Percentiles rank a stretch among this genome's conserved stretches.
phyloP scores from a whole-genome alignment of 2,888 invertebrate genomes.

The Lycia hirtaria region DNA sequence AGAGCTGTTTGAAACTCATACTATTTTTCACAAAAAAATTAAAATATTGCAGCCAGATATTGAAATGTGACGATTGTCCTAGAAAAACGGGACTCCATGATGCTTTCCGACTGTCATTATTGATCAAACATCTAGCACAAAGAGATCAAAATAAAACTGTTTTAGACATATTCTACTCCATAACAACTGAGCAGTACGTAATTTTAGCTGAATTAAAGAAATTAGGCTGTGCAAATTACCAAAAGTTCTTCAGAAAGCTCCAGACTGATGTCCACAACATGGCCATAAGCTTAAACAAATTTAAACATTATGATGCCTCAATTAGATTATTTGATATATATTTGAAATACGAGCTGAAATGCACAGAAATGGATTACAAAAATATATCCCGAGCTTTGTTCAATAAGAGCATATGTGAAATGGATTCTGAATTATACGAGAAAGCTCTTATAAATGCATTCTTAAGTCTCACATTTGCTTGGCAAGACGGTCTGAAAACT shows the following conservation, averaged over 20 bases:
- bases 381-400: slow-evolving; percentile 70
- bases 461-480: slow-evolving; percentile 64
- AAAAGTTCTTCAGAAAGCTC: slow-evolving; percentile 63
- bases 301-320: slow-evolving; percentile 59
- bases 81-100: slow-evolving; percentile 68
- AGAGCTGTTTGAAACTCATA: slow-evolving; percentile 59
- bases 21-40: slow-evolving; percentile 55
- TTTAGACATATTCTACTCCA: slow-evolving; percentile 43
- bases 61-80: slow-evolving; percentile 71
- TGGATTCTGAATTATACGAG: slow-evolving; percentile 61
- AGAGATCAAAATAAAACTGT: slow-evolving; percentile 48
- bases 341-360: slow-evolving; percentile 59
- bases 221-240: slow-evolving; percentile 60
- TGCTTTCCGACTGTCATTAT: slow-evolving; percentile 62
- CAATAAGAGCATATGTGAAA: slow-evolving; percentile 74
- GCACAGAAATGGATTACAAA: slow-evolving; percentile 52
- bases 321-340: slow-evolving; percentile 69
- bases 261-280: slow-evolving; percentile 74
- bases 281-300: slow-evolving; percentile 66
- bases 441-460: slow-evolving; percentile 64
- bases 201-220: slow-evolving; percentile 55
- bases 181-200: slow-evolving; percentile 58
- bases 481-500: slow-evolving; percentile 50
- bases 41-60: slow-evolving; percentile 53
- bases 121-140: slow-evolving; percentile 56